A percentile compares a stretch with the other conserved stretches of the same genome.
Conservation (phyloP, 2,113 vertebrate species). For the Halichoeres trimaculatus region DNA sequence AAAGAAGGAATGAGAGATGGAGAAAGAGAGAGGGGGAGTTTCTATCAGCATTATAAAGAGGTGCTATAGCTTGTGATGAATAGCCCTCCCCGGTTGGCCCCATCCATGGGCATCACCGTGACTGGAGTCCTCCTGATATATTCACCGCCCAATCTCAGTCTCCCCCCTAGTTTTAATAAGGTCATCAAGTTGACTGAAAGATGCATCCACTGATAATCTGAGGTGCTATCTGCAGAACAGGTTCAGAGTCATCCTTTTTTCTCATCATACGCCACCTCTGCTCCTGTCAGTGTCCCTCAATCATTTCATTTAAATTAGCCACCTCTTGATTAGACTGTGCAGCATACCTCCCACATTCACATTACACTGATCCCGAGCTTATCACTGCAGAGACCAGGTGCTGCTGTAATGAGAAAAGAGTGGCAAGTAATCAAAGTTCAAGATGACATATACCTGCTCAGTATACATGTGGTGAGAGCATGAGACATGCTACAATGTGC, state of each 20-base stretch:
- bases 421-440: constrained; percentile 39
- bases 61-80: constrained; percentile 72
- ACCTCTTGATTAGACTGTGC: constrained; percentile 56
- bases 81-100: constrained; percentile 61
- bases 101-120: constrained; percentile 64
- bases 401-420: constrained; percentile 33
- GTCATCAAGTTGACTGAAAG: constrained; percentile 80
- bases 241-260: constrained; percentile 49
- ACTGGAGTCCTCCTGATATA: constrained; percentile 72
- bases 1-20: constrained; percentile 25
- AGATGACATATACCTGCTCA: constrained; percentile 35
- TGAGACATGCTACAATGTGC: constrained; percentile 44
- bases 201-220: constrained; percentile 76
- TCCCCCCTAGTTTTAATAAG: constrained; percentile 80
- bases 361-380: not conserved
- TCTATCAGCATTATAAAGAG: constrained; percentile 70
- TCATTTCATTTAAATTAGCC: constrained; percentile 65
- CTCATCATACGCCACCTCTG: constrained; percentile 42
- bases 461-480: constrained; percentile 33
- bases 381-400: constrained; percentile 23
- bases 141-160: constrained; percentile 76
- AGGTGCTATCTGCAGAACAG: constrained; percentile 55
- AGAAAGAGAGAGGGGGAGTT: constrained; percentile 37
- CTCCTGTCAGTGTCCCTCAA: constrained; percentile 59
- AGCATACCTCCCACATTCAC: constrained; percentile 4